Conservation (phyloP, 1,140 invertebrate species). For the Pinna nobilis region DNA sequence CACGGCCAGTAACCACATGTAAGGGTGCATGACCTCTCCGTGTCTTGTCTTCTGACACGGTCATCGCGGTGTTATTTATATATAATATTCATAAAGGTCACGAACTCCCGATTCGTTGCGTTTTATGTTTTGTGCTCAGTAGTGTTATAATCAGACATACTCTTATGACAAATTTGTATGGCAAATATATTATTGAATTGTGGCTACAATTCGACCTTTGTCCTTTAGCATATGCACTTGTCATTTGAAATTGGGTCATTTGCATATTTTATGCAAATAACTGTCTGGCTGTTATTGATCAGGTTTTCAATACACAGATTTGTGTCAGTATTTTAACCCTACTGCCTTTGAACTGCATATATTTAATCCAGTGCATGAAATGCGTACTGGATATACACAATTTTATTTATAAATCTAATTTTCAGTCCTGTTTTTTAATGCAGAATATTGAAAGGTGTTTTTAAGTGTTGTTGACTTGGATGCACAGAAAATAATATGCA, state of each 20-base stretch:
- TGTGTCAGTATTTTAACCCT: too few relatives aligned
- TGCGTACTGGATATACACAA: constrained; percentile 2
- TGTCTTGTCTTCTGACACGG: constrained; percentile 55
- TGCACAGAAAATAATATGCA: too few relatives aligned
- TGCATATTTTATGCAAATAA: constrained; percentile 72
- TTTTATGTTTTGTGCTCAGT: too few relatives aligned
- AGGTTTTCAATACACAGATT: too few relatives aligned
- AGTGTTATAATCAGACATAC: too few relatives aligned
- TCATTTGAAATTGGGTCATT: constrained; percentile 57
- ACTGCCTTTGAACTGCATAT: too few relatives aligned
- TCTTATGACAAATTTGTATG: too few relatives aligned
- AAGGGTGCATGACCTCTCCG: constrained; percentile 69
- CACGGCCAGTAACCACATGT: constrained; percentile 54
- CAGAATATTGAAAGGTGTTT: background rate
- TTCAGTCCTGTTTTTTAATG: background rate
- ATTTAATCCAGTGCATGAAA: too few relatives aligned
- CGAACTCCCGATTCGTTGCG: background rate
- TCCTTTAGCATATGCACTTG: constrained; percentile 65
- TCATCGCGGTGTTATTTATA: constrained; percentile 29
- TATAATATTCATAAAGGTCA: background rate
- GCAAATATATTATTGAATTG: too few relatives aligned
- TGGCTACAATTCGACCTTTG: constrained; percentile 58
- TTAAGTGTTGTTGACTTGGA: background rate
- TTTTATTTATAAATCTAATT: background rate
- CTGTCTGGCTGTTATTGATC: too few relatives aligned